These are phyloP conservation scores for Girardinichthys multiradiatus DNA, from an alignment of 2,113 vertebrate genomes.

Conservation along the genomic window DNA sequence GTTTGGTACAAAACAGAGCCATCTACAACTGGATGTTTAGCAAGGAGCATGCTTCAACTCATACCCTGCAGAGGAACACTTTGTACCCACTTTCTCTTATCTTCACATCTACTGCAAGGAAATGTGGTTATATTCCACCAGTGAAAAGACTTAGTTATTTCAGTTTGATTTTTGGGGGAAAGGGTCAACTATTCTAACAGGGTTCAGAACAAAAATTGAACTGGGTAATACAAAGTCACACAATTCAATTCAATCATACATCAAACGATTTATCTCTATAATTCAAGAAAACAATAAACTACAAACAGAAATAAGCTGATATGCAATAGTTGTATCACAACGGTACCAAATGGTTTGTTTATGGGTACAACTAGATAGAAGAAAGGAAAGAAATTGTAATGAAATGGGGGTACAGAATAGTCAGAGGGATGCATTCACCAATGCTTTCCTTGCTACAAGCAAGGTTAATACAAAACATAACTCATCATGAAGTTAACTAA, in stretches of 20 bases:
- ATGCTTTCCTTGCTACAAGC: too few relatives aligned
- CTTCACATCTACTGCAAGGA: background rate
- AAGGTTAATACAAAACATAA: too few relatives aligned
- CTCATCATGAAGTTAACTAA: too few relatives aligned
- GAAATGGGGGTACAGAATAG: background rate
- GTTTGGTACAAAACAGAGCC: background rate
- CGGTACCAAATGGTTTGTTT: background rate
- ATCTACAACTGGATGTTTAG: background rate
- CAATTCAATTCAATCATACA: too few relatives aligned
- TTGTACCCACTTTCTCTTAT: background rate
- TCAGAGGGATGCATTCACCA: too few relatives aligned
- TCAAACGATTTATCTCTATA: too few relatives aligned
- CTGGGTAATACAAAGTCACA: background rate
- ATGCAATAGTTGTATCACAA: background rate
- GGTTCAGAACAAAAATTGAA: background rate
- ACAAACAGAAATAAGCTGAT: background rate
- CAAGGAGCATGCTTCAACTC: background rate
- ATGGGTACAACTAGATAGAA: too few relatives aligned
- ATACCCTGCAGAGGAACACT: background rate
- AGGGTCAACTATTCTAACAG: background rate
- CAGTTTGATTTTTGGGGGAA: background rate
- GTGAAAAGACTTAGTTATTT: too few relatives aligned
- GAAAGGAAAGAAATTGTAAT: background rate
- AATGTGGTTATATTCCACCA: too few relatives aligned
- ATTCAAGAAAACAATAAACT: background rate